Conservation (phyloP, 2,113 vertebrate species). For the Nycticryphes semicollaris region DNA sequence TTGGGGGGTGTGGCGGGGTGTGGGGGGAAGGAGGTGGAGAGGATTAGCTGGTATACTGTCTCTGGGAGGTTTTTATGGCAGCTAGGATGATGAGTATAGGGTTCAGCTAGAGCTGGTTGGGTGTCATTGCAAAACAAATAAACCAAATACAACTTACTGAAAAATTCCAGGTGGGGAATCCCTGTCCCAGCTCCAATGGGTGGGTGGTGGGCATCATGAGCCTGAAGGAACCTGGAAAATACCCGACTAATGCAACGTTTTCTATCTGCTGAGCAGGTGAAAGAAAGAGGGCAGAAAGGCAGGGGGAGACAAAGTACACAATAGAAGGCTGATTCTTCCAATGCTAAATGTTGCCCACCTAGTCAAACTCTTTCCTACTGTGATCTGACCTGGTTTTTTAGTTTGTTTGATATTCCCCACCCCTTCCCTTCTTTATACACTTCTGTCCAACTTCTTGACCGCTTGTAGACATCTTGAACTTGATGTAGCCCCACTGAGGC, state of each 20-base stretch:
- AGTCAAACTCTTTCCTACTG: background rate
- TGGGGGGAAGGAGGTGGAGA: fast-evolving
- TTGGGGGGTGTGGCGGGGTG: fast-evolving
- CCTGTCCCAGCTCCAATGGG: background rate
- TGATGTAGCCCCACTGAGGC: background rate
- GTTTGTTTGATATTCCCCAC: background rate
- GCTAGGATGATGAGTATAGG: background rate
- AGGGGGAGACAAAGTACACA: conserved; percentile 47
- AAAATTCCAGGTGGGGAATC: background rate
- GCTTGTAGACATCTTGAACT: background rate
- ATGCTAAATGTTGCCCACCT: background rate
- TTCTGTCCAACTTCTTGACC: background rate
- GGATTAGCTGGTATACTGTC: background rate
- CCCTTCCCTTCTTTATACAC: background rate
- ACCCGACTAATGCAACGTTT: background rate
- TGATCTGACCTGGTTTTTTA: background rate
- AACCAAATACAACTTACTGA: background rate
- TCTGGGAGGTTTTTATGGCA: background rate
- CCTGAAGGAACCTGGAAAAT: background rate
- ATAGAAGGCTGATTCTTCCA: background rate
- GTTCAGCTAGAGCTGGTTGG: background rate
- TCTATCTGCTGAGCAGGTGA: background rate
- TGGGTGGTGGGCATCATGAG: background rate
- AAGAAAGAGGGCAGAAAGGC: conserved; percentile 1
- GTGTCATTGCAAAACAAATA: background rate